These are phyloP conservation scores for Phaedon cochleariae DNA, from an alignment of 2,888 invertebrate species.

Conservation along the genomic window DNA sequence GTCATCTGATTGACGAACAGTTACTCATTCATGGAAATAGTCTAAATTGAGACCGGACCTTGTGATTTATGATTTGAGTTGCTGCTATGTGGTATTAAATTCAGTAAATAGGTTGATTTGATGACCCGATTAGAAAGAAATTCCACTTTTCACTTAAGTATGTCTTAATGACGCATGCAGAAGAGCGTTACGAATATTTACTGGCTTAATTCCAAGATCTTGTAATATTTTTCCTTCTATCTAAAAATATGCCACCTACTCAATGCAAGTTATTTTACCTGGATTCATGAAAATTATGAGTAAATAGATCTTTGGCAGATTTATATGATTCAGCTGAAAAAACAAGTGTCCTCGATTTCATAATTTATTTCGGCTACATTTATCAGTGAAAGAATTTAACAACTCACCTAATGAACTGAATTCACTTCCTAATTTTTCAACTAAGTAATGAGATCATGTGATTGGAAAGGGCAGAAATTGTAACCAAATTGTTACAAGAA, in stretches of 20 bases:
- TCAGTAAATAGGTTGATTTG: not conserved
- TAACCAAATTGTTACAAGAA: no score
- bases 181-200: not conserved
- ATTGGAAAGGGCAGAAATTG: no score
- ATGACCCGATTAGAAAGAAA: not conserved
- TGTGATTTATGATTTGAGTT: no score
- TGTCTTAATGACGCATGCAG: not conserved
- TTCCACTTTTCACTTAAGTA: not conserved
- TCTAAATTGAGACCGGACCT: no score
- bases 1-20: no score
- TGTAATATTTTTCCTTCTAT: not conserved
- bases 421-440: no score
- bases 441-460: no score
- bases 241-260: not conserved
- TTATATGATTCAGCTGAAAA: not conserved
- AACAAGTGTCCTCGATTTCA: no score
- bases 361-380: no score
- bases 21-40: no score
- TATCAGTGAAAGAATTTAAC: no score
- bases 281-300: not conserved
- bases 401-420: no score
- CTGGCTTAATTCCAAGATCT: not conserved
- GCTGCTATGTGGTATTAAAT: not conserved
- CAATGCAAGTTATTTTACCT: not conserved
- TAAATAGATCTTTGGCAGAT: not conserved